Conservation (phyloP, 2,113 vertebrate genomes). For the Callionymus lyra region DNA sequence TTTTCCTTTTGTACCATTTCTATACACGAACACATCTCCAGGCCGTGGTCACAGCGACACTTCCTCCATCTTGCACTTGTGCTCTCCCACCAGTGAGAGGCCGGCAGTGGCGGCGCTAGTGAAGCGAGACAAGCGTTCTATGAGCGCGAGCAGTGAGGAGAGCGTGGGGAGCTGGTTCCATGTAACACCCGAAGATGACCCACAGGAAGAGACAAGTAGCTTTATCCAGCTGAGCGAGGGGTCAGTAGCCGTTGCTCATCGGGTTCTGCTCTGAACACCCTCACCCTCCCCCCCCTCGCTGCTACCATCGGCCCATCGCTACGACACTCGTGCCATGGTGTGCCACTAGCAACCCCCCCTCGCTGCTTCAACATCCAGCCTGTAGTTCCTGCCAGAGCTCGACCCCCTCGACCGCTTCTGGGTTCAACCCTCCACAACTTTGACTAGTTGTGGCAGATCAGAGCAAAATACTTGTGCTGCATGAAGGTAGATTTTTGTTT, state of each 20-base stretch:
- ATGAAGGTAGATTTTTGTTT: no score
- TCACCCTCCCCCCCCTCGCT: slow-evolving; percentile 46
- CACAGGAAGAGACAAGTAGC: slow-evolving; percentile 88
- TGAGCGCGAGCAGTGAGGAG: slow-evolving; percentile 86
- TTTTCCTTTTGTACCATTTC: no score
- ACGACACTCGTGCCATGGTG: slow-evolving; percentile 34
- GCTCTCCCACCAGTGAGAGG: slow-evolving; percentile 61
- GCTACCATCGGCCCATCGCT: slow-evolving; percentile 51
- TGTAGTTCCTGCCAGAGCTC: slow-evolving; percentile 23
- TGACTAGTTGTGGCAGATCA: slow-evolving; percentile 9
- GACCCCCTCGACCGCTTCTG: slow-evolving; percentile 14
- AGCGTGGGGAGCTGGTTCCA: slow-evolving; percentile 95
- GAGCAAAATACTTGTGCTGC: no score
- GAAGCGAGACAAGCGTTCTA: slow-evolving; percentile 69
- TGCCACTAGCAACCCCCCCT: slow-evolving; percentile 26
- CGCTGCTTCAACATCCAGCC: slow-evolving; percentile 27
- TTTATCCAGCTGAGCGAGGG: slow-evolving; percentile 91
- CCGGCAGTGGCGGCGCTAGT: slow-evolving; percentile 53
- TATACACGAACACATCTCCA: neutral
- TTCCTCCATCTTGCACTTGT: slow-evolving; percentile 47
- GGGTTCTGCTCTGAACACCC: slow-evolving; percentile 33
- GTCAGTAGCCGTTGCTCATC: slow-evolving; percentile 65
- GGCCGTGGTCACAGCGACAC: slow-evolving; percentile 7
- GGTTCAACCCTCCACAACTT: slow-evolving; percentile 7
- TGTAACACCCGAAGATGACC: slow-evolving; percentile 84